Conservation (phyloP, 2,797 vertebrate species). For the Thamnophis elegans region DNA sequence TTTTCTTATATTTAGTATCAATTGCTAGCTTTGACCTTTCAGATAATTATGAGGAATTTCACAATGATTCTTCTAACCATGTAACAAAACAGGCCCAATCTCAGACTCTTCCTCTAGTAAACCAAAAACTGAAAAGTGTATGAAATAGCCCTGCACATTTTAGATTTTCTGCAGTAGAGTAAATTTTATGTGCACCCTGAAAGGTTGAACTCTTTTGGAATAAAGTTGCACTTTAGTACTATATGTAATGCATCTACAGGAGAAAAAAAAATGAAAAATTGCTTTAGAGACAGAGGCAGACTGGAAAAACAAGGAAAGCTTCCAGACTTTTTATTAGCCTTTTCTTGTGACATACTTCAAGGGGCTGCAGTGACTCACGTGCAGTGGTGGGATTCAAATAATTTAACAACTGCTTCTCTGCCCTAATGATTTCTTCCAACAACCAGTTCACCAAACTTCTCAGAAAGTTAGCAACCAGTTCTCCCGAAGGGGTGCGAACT, state of each 20-base stretch:
- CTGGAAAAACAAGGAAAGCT: background rate
- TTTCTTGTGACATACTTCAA: background rate
- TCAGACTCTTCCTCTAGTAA: background rate
- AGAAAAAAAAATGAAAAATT: background rate
- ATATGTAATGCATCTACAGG: background rate
- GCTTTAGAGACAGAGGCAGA: background rate
- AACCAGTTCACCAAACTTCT: too few relatives aligned
- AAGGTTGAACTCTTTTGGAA: background rate
- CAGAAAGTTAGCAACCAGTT: too few relatives aligned
- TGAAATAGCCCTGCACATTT: background rate
- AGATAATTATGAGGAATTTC: background rate
- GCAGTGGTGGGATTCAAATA: too few relatives aligned
- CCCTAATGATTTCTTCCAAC: too few relatives aligned
- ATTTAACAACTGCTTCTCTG: too few relatives aligned
- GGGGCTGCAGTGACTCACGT: too few relatives aligned
- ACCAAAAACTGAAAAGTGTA: background rate
- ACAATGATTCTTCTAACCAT: background rate
- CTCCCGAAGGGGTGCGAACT: too few relatives aligned
- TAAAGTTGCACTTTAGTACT: background rate
- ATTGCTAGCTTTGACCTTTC: background rate
- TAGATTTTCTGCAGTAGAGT: background rate
- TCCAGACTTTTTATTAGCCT: background rate
- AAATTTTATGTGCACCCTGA: background rate
- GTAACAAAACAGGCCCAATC: background rate
- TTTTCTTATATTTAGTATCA: background rate